Evolutionary conservation across 1,140 invertebrate genomes (phyloP), one percentile per base, ranked within the genome.

Genomic region (Trichonephila clavata): DNA sequence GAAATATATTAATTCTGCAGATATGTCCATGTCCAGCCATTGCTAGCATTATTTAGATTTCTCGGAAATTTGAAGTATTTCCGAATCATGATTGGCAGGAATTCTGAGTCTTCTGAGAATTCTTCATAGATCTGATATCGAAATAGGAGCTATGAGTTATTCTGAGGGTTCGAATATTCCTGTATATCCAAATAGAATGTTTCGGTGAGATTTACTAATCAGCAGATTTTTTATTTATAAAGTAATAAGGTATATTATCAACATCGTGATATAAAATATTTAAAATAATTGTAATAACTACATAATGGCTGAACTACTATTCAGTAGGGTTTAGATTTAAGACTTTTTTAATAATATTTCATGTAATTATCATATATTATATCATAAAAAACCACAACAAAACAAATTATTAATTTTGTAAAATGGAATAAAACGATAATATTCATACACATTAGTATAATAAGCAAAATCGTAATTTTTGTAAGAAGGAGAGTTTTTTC

Each of bases 21-120:
- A 77, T 39, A 16, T 13, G 0, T 24, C 27, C 68, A 6, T 27
- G 14, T 77, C 5, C 24, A 14, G 24, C 68, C 27, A 77, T 32
- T 39, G 16, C 27, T 13, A 27, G 68, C 14, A 77, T 77, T 77
- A 83, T 57, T 83, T 83, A 83, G 50, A 59, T 83, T 83, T 83
- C n/a, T 24, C 8, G 39, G 50, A 24, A 57, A 83, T 57, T 59
- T 50, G 2, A 24, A n/a, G 14, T 83, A 50, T 83, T 83, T 57
- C 81, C 50, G 21, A 83, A 83, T 83, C 20, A 24, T 57, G 21
- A 32, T 32, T 39, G 14, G 27, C 14, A 32, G 68, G 10, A 77
- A 32, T n/a, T 50, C 43, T 24, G 24, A 14, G 7, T 83, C 39
- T 7, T 83, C 24, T 39, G 32, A n/a, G n/a, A 71, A 16, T 24